Percentiles rank a stretch among this genome's conserved stretches.
Evolutionary conservation across 2,797 vertebrate genomes (phyloP).

Genomic region (Scolopax rusticola): DNA sequence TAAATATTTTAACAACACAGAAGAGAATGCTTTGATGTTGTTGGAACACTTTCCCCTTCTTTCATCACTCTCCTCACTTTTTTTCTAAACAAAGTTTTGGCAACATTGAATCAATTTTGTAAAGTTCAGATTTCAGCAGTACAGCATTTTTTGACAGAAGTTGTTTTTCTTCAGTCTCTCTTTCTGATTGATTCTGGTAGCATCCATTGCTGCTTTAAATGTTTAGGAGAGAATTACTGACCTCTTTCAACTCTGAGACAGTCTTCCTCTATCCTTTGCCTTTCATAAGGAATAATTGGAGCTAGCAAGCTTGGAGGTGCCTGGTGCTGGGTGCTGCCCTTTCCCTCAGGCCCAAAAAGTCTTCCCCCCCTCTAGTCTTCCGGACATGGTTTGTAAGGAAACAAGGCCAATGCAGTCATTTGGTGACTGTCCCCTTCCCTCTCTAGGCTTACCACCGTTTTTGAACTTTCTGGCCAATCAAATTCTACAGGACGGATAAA

Average conservation of each 20-base stretch:
- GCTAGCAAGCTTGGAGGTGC: not conserved
- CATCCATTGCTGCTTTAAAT: not conserved
- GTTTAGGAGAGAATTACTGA: not conserved
- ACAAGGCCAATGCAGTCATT: not conserved
- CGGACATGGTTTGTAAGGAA: not conserved
- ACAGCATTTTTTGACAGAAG: slow-evolving; percentile 14
- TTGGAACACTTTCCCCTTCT: slow-evolving; percentile 46
- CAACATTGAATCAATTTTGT: not conserved
- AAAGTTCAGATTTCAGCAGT: slow-evolving; percentile 44
- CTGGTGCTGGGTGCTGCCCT: not conserved
- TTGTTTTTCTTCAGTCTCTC: not conserved
- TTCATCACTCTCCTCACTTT: slow-evolving; percentile 24
- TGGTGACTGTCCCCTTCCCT: not conserved
- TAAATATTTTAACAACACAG: slow-evolving; percentile 46
- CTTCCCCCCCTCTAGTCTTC: not conserved
- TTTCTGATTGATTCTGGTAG: not conserved
- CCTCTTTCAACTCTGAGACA: not conserved
- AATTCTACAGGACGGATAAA: not conserved
- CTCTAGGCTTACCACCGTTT: not conserved
- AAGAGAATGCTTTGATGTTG: slow-evolving; percentile 63
- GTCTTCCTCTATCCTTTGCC: not conserved
- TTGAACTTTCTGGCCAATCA: not conserved
- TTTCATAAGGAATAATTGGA: not conserved
- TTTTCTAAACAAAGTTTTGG: slow-evolving; percentile 45
- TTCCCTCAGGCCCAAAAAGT: not conserved